Percentiles rank a stretch among this genome's conserved stretches.
phyloP scores from a whole-genome alignment of 1,140 invertebrate genomes.

The Scaptodrosophila lebanonensis region DNA sequence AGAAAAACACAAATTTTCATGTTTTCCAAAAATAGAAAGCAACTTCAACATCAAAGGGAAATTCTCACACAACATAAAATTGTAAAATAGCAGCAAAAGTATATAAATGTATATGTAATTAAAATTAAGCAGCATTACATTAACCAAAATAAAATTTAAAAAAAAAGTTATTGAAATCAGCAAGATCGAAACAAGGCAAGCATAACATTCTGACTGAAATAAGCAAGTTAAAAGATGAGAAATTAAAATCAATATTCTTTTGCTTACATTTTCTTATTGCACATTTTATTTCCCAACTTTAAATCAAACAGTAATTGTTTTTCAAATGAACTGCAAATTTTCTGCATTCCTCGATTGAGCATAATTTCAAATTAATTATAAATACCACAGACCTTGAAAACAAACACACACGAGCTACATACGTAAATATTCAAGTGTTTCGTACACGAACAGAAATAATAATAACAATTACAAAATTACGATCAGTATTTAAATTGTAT shows the following conservation, averaged over 20 bases:
- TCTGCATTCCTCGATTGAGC: too few relatives aligned
- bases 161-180: conserved; percentile 59
- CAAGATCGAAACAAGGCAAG: conserved; percentile 31
- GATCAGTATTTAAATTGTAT: conserved; percentile 56
- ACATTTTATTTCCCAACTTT: conserved; percentile 1
- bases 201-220: conserved; percentile 18
- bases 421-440: neutral
- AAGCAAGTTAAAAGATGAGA: conserved; percentile 25
- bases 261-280: too few relatives aligned
- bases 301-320: conserved; percentile 27
- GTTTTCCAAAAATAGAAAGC: conserved; percentile 36
- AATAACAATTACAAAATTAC: conserved; percentile 43
- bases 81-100: conserved; percentile 65
- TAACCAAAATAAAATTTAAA: conserved; percentile 59
- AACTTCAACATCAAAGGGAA: conserved; percentile 12
- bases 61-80: conserved; percentile 31
- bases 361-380: too few relatives aligned
- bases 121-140: conserved; percentile 73
- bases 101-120: conserved; percentile 71
- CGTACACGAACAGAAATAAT: conserved; percentile 4
- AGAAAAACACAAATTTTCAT: conserved; percentile 34
- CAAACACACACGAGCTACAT: too few relatives aligned
- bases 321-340: conserved; percentile 43
- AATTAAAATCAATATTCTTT: conserved; percentile 6
- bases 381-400: too few relatives aligned